Conservation (phyloP, 2,888 invertebrate genomes). For the Campoletis raptor region DNA sequence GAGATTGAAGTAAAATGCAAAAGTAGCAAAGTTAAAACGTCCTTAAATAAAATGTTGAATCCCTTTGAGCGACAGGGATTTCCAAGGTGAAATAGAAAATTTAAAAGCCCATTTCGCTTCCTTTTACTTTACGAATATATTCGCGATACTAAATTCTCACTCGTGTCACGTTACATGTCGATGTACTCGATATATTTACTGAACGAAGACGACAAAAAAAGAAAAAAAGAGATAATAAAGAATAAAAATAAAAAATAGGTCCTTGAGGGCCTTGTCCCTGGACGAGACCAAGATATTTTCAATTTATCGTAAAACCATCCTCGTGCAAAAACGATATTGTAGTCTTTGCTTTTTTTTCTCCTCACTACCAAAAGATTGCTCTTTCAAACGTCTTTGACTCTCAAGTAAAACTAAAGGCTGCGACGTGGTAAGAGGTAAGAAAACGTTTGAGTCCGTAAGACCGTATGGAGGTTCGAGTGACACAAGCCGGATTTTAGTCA, state of each 20-base stretch:
- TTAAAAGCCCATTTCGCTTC: neutral
- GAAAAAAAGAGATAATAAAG: constrained; percentile 24
- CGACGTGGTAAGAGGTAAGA: constrained; percentile 35
- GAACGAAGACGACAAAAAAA: constrained; percentile 2
- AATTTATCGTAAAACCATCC: constrained; percentile 40
- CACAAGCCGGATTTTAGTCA: constrained; percentile 33
- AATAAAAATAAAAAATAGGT: constrained; percentile 19
- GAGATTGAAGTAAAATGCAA: constrained; percentile 31
- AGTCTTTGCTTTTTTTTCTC: neutral
- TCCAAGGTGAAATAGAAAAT: constrained; percentile 4
- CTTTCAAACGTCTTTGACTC: constrained; percentile 56
- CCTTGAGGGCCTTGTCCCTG: neutral
- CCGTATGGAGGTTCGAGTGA: constrained; percentile 39
- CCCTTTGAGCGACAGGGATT: constrained; percentile 38
- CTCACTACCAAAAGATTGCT: constrained; percentile 30
- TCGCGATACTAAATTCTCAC: neutral
- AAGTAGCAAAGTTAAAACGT: constrained; percentile 10
- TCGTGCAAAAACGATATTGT: constrained; percentile 13
- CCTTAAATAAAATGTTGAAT: constrained; percentile 18
- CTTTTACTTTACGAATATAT: constrained; percentile 1
- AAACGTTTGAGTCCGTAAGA: constrained; percentile 14
- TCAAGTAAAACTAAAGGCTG: constrained; percentile 46
- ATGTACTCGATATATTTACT: neutral
- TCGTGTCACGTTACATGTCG: constrained; percentile 16
- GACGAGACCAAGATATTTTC: constrained; percentile 45